Conservation (phyloP, 1,140 invertebrate genomes). For the Magallana angulata region DNA sequence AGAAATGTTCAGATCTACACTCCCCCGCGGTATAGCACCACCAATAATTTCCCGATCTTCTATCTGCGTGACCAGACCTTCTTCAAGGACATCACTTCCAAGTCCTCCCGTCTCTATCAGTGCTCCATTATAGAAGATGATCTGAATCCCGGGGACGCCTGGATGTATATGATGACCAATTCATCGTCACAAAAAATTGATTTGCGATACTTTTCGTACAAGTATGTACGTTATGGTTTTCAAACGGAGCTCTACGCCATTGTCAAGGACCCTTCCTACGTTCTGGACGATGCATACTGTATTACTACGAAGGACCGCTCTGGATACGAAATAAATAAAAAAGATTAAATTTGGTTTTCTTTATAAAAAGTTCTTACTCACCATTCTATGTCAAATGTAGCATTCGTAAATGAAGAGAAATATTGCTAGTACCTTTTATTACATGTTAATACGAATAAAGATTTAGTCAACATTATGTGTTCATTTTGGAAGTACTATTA, state of each 20-base stretch:
- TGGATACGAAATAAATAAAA: not conserved
- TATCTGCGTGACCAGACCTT: not conserved
- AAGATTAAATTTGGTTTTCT: not conserved
- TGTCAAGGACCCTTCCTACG: not conserved
- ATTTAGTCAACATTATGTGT: too few relatives aligned
- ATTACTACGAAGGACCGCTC: not conserved
- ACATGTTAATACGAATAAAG: too few relatives aligned
- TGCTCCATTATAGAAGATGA: not conserved
- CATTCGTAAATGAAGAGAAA: too few relatives aligned
- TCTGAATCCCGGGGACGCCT: not conserved
- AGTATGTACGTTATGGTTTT: not conserved
- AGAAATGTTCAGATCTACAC: not conserved
- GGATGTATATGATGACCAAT: not conserved
- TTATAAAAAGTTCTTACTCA: too few relatives aligned
- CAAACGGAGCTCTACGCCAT: slow-evolving; percentile 5
- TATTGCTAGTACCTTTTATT: too few relatives aligned
- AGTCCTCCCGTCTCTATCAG: not conserved
- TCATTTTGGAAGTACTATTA: too few relatives aligned
- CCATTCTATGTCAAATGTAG: too few relatives aligned
- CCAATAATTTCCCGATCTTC: not conserved
- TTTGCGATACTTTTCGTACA: not conserved
- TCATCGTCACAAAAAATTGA: not conserved
- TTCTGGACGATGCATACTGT: not conserved
- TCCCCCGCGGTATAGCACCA: not conserved
- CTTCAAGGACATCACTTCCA: not conserved